phyloP scores from a whole-genome alignment of 1,140 invertebrate species.

The Armadillidium nasatum region DNA sequence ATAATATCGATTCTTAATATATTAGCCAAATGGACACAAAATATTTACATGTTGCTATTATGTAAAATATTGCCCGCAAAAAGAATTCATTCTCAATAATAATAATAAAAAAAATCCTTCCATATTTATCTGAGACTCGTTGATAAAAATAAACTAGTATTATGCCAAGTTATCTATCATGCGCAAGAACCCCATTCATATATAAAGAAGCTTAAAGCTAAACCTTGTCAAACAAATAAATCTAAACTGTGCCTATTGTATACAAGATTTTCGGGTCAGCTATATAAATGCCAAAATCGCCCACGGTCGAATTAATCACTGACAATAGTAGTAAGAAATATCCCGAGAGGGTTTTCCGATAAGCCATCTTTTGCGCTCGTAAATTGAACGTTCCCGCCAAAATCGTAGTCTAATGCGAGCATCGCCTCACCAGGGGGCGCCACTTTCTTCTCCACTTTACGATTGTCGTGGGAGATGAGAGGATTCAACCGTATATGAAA shows the following conservation, averaged over 20 bases:
- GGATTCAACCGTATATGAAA: too few relatives aligned
- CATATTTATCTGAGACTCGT: too few relatives aligned
- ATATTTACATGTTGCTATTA: too few relatives aligned
- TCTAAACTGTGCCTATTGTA: slow-evolving; percentile 4
- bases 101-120: too few relatives aligned
- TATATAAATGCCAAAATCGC: not conserved
- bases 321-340: slow-evolving; percentile 5
- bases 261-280: not conserved
- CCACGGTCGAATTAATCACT: slow-evolving; percentile 2
- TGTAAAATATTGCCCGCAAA: too few relatives aligned
- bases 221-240: slow-evolving; percentile 12
- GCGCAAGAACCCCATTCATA: too few relatives aligned
- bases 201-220: too few relatives aligned
- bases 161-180: too few relatives aligned
- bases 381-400: slow-evolving; percentile 6
- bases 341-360: not conserved
- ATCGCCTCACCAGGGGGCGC: not conserved
- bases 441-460: not conserved
- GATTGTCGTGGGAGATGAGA: not conserved
- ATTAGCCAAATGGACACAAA: too few relatives aligned
- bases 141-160: too few relatives aligned
- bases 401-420: not conserved
- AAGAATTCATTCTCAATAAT: too few relatives aligned
- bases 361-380: slow-evolving; percentile 5
- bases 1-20: too few relatives aligned